Conservation (phyloP, 2,797 vertebrate species). For the Artibeus jamaicensis region DNA sequence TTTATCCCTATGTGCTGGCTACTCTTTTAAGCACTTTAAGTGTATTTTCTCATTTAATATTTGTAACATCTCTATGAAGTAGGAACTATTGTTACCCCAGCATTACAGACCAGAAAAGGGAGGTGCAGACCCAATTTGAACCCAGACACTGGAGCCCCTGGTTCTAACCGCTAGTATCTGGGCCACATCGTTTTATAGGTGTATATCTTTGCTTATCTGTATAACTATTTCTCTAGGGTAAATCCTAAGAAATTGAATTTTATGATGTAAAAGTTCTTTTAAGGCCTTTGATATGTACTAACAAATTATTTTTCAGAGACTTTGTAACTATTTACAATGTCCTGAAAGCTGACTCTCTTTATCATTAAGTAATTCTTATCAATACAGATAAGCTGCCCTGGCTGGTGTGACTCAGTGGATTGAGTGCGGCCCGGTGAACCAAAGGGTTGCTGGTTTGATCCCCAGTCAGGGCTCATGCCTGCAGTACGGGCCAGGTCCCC, state of each 20-base stretch:
- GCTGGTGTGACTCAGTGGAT: too few species aligned
- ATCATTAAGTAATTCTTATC: background rate
- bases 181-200: background rate
- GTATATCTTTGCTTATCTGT: background rate
- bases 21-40: background rate
- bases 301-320: background rate
- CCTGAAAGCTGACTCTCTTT: background rate
- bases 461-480: too few species aligned
- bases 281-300: background rate
- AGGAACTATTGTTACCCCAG: background rate
- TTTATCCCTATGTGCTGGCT: background rate
- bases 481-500: too few species aligned
- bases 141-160: background rate
- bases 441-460: too few species aligned
- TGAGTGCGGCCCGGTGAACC: too few species aligned
- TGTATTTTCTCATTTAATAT: background rate
- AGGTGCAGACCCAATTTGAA: background rate
- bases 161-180: background rate
- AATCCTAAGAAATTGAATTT: background rate
- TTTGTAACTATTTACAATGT: background rate
- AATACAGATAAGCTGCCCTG: background rate
- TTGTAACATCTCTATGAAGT: background rate
- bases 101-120: background rate
- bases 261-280: background rate
- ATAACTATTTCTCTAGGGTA: background rate